Conservation (phyloP, 2,113 vertebrate species). For the Lophochroa leadbeateri region DNA sequence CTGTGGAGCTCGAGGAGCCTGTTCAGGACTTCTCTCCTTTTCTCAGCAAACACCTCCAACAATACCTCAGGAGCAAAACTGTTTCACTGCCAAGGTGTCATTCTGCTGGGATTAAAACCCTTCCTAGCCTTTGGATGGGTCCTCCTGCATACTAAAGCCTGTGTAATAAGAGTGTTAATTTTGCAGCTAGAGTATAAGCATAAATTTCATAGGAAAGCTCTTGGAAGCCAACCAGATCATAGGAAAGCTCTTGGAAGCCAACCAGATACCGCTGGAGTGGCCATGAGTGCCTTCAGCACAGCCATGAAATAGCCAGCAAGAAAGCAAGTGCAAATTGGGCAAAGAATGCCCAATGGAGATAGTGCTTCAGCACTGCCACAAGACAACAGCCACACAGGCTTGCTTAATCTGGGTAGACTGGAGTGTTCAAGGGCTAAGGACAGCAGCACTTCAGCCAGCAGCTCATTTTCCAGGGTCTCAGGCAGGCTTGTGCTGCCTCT, state of each 20-base stretch:
- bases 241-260: conserved; percentile 1
- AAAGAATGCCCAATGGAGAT: not conserved
- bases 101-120: not conserved
- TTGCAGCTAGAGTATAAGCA: not conserved
- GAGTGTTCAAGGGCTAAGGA: not conserved
- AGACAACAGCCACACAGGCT: not conserved
- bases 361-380: too few relatives aligned
- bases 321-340: not conserved
- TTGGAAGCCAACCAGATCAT: conserved; percentile 10
- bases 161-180: conserved; percentile 31
- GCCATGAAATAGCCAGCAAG: not conserved
- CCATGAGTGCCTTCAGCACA: not conserved
- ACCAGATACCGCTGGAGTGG: not conserved
- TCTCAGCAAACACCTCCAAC: not conserved
- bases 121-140: not conserved
- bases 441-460: not conserved
- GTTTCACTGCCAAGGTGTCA: not conserved
- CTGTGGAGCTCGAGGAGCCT: not conserved
- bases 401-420: not conserved
- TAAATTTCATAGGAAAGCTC: not conserved
- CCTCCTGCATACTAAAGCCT: not conserved
- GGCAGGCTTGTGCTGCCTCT: not conserved
- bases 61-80: not conserved
- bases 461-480: not conserved
- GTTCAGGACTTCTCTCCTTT: not conserved